Conservation (phyloP, 2,113 vertebrate species). For the Sprattus sprattus region DNA sequence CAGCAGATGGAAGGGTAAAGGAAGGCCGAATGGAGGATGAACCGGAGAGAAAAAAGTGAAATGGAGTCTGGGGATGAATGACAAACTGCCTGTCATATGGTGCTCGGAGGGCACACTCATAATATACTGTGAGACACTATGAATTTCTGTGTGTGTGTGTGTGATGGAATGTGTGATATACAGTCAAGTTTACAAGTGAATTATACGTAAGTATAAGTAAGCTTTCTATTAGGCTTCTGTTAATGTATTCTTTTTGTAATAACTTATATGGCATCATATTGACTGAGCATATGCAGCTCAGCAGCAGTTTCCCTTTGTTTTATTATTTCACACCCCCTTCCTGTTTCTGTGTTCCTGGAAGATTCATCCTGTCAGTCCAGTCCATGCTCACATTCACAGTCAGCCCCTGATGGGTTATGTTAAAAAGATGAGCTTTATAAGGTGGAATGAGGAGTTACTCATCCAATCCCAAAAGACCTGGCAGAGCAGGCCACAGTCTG, state of each 20-base stretch:
- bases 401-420: background rate
- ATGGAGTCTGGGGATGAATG: background rate
- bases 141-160: background rate
- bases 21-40: background rate
- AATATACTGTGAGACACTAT: background rate
- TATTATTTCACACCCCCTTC: background rate
- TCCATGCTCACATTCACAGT: background rate
- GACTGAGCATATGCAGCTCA: background rate
- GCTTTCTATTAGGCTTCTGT: background rate
- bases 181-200: background rate
- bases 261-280: background rate
- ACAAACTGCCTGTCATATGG: constrained; percentile 2
- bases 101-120: background rate
- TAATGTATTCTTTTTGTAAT: background rate
- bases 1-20: background rate
- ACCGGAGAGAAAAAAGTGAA: background rate
- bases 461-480: background rate
- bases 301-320: background rate
- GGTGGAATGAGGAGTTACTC: background rate
- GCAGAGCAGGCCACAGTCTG: too few species aligned
- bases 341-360: background rate
- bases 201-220: background rate
- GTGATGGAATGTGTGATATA: background rate
- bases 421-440: background rate
- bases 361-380: background rate